Percentiles rank a stretch among this genome's conserved stretches.
Conservation (phyloP, 2,888 invertebrate genomes). For the Apodemia mormo region DNA sequence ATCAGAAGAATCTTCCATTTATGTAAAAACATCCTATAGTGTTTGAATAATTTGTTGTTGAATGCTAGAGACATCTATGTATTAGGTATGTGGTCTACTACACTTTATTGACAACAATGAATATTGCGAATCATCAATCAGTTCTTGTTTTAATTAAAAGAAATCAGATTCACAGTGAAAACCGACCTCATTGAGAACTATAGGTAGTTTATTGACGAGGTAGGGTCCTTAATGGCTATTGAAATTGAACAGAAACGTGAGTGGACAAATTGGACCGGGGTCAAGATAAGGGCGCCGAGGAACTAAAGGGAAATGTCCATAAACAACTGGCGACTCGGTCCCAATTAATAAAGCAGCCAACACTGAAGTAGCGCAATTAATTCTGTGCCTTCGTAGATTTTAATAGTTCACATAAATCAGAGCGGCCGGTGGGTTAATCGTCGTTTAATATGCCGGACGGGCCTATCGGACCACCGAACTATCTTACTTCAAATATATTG, state of each 20-base stretch:
- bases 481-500: constrained; percentile 47
- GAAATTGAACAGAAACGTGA: constrained; percentile 74
- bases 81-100: no score
- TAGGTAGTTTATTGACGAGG: constrained; percentile 54
- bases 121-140: no score
- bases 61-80: no score
- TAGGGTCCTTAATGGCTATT: constrained; percentile 73
- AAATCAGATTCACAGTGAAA: not conserved
- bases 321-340: constrained; percentile 76
- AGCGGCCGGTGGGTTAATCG: constrained; percentile 77
- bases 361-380: constrained; percentile 80
- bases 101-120: no score
- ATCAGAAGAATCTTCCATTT: no score
- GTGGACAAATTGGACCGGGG: constrained; percentile 78
- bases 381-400: constrained; percentile 80
- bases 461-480: constrained; percentile 52
- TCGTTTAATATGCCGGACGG: constrained; percentile 76
- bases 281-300: constrained; percentile 65
- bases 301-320: constrained; percentile 73
- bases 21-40: no score
- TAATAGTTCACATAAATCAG: constrained; percentile 81
- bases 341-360: constrained; percentile 79
- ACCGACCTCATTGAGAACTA: constrained; percentile 21
- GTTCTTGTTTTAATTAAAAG: not conserved
- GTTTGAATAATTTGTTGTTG: no score